phyloP scores from a whole-genome alignment of 2,888 invertebrate genomes.

The Tinea semifulvella region DNA sequence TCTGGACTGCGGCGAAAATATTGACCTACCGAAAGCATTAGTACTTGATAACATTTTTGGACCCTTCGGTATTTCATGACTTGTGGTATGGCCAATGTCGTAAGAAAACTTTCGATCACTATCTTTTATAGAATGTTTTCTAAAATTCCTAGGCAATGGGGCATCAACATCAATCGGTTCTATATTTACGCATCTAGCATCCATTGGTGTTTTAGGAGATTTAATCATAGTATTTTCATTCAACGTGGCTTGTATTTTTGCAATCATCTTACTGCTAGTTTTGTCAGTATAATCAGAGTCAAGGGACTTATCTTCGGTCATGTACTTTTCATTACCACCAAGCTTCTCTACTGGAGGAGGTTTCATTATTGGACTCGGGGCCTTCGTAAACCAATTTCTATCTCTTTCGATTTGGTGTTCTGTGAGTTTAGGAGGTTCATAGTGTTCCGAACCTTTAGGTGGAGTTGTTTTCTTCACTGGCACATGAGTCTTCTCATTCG shows the following conservation, averaged over 20 bases:
- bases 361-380: constrained; percentile 42
- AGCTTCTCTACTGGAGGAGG: constrained; percentile 53
- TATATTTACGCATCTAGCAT: constrained; percentile 46
- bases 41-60: constrained; percentile 52
- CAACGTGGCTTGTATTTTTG: constrained; percentile 56
- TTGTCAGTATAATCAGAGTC: constrained; percentile 52
- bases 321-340: constrained; percentile 53
- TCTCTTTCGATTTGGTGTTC: constrained; percentile 39
- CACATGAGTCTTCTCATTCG: constrained; percentile 25
- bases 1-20: constrained; percentile 77
- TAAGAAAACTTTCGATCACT: constrained; percentile 49
- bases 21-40: constrained; percentile 65
- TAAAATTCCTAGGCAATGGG: constrained; percentile 32
- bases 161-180: constrained; percentile 46
- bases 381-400: constrained; percentile 50
- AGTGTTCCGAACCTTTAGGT: constrained; percentile 28
- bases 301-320: constrained; percentile 54
- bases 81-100: constrained; percentile 56
- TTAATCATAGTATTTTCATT: constrained; percentile 62
- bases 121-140: constrained; percentile 42
- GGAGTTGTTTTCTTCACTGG: constrained; percentile 33
- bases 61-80: constrained; percentile 57
- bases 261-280: constrained; percentile 55
- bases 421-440: constrained; percentile 24
- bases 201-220: constrained; percentile 60